Evolutionary conservation across 2,797 vertebrate genomes (phyloP).

Genomic region (Falco naumanni): DNA sequence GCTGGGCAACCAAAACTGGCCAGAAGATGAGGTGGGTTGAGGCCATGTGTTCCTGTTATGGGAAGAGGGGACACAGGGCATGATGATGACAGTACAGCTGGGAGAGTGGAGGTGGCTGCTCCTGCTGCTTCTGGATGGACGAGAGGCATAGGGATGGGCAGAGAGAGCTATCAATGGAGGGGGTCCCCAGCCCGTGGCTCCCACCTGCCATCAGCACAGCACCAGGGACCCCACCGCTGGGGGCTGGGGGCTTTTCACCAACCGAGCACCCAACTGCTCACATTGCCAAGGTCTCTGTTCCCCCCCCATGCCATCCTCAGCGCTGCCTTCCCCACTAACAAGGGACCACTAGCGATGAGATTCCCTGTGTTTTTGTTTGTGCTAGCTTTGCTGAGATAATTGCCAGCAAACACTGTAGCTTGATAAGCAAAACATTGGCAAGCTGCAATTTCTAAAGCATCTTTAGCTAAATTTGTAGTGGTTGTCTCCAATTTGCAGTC

Average conservation of each 20-base stretch:
- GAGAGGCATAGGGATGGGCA: background rate
- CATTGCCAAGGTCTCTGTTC: background rate
- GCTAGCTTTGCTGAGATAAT: conserved; percentile 4
- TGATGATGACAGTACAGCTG: background rate
- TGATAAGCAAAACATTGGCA: conserved; percentile 62
- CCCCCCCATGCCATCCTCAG: background rate
- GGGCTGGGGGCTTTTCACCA: accelerated
- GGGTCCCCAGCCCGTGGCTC: accelerated
- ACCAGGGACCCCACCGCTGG: accelerated
- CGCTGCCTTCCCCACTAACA: accelerated
- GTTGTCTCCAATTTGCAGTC: conserved; percentile 70
- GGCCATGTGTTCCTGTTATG: background rate
- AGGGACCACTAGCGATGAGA: background rate
- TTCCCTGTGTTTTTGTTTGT: background rate
- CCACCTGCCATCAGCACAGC: background rate
- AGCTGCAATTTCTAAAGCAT: conserved; percentile 62
- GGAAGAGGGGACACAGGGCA: background rate
- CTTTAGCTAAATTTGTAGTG: conserved; percentile 68
- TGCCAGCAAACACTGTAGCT: conserved; percentile 23
- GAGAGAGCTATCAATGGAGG: background rate
- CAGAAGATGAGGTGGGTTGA: background rate
- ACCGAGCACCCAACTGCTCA: background rate
- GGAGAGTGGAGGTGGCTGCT: background rate
- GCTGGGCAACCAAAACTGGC: background rate
- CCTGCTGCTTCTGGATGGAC: background rate